These are phyloP conservation scores for Tichodroma muraria DNA, from an alignment of 2,113 vertebrate species.

Conservation along the genomic window DNA sequence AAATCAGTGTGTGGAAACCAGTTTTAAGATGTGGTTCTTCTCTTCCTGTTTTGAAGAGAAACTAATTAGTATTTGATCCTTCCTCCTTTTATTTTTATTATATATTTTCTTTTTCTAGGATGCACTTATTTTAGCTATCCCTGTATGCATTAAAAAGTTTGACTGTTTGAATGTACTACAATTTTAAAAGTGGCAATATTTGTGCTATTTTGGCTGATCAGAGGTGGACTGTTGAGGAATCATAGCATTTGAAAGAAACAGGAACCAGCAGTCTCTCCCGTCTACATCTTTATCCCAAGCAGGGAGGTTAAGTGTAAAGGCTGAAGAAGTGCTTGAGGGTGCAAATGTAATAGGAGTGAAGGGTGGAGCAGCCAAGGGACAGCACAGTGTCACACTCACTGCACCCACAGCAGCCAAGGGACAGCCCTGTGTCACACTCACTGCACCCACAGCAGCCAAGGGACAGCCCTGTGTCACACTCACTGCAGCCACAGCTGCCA, in stretches of 20 bases:
- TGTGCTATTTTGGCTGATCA: neutral
- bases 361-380: neutral
- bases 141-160: fast-evolving
- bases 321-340: fast-evolving
- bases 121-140: neutral
- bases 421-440: neutral
- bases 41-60: neutral
- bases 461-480: neutral
- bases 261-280: neutral
- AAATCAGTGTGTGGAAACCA: neutral
- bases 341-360: fast-evolving
- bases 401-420: too few species aligned
- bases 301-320: neutral
- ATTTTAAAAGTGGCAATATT: neutral
- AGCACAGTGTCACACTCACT: neutral
- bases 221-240: neutral
- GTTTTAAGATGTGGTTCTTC: neutral
- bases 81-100: neutral
- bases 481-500: too few species aligned
- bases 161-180: neutral
- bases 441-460: too few species aligned
- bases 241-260: neutral
- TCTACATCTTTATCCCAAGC: neutral
- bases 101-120: neutral
- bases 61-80: neutral